Percentiles rank a stretch among this genome's conserved stretches.
Conservation (phyloP, 1,140 invertebrate genomes). For the Drosophila miranda region DNA sequence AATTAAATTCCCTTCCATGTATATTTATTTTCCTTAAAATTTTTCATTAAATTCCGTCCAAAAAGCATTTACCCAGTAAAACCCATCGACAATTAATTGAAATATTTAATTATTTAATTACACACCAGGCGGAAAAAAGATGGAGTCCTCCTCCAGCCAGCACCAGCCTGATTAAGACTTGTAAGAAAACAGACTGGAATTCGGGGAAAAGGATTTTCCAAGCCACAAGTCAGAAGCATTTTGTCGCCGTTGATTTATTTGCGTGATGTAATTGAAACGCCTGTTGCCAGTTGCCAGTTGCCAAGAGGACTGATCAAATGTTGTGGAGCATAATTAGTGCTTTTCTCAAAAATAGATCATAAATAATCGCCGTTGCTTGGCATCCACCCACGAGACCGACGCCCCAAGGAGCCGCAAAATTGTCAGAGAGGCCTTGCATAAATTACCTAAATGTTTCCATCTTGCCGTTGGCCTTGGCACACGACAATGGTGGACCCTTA, state of each 20-base stretch:
- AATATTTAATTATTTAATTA: constrained; percentile 34
- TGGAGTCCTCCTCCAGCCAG: background rate
- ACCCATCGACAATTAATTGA: constrained; percentile 14
- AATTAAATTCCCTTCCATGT: too few relatives aligned
- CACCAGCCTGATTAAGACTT: background rate
- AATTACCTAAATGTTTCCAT: constrained; percentile 71
- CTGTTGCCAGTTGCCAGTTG: constrained; percentile 42
- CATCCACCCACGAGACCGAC: too few relatives aligned
- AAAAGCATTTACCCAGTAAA: background rate
- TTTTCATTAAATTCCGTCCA: too few relatives aligned
- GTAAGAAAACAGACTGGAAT: constrained; percentile 10
- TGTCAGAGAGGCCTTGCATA: constrained; percentile 61
- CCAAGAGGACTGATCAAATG: constrained; percentile 60
- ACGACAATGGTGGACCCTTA: constrained; percentile 11
- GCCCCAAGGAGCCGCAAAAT: constrained; percentile 51
- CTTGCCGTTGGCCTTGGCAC: background rate
- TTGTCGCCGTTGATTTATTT: constrained; percentile 66
- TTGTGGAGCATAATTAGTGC: constrained; percentile 68
- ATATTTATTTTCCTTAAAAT: too few relatives aligned
- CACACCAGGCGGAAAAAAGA: background rate
- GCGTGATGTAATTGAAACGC: constrained; percentile 68
- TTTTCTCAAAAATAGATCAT: constrained; percentile 76
- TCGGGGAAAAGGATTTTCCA: constrained; percentile 13
- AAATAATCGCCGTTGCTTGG: constrained; percentile 62
- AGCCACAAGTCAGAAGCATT: constrained; percentile 24